Evolutionary conservation across 2,888 invertebrate species (phyloP).

Genomic region (Cheilosia urbana): DNA sequence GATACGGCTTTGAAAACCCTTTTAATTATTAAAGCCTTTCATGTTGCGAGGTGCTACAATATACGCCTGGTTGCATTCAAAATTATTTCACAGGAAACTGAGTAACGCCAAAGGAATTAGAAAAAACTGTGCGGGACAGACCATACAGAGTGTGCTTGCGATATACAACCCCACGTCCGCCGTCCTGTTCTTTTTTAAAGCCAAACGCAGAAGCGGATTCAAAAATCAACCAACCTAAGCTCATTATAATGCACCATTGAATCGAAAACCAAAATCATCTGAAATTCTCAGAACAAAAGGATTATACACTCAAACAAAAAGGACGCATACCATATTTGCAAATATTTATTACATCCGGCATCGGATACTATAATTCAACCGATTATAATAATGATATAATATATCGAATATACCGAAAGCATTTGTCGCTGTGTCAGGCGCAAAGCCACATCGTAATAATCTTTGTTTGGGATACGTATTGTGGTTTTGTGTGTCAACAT

Average conservation of each 20-base stretch:
- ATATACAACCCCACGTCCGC: background rate
- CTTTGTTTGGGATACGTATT: constrained; percentile 1
- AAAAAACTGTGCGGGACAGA: too few relatives aligned
- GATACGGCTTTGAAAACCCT: too few relatives aligned
- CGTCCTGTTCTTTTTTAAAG: background rate
- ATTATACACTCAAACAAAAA: background rate
- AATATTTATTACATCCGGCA: background rate
- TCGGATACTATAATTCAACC: background rate
- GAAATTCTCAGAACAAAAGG: background rate
- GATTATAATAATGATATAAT: background rate
- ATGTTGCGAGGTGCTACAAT: too few relatives aligned
- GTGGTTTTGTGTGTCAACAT: constrained; percentile 21
- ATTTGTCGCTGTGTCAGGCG: constrained; percentile 7
- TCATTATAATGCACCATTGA: background rate
- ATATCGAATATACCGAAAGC: background rate
- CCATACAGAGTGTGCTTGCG: too few relatives aligned
- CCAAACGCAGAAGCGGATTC: background rate
- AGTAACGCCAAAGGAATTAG: too few relatives aligned
- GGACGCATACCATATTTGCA: background rate
- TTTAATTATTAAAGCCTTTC: too few relatives aligned
- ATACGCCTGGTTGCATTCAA: too few relatives aligned
- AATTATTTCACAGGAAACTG: too few relatives aligned
- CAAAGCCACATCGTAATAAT: constrained; percentile 24
- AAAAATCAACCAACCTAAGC: background rate
- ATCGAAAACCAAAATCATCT: background rate